Evolutionary conservation across 2,113 vertebrate genomes (phyloP), one percentile per base, ranked within the genome.

Genomic region (Hippolais icterina): DNA sequence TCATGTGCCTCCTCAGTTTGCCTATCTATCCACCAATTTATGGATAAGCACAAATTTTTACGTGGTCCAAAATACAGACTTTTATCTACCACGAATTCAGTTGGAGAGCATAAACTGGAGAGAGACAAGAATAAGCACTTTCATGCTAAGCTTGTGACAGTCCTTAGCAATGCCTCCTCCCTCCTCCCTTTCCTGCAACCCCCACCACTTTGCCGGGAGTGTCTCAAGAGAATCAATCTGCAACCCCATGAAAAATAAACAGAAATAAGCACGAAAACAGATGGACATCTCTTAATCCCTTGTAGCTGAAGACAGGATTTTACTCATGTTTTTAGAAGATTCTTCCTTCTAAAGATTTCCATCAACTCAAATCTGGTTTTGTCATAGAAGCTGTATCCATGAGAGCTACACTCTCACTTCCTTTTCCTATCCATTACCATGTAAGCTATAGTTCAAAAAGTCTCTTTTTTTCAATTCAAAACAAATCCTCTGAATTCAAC

Each of bases 181-280:
- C 29, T 65, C 49, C 74, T 75, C 41, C 57, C 63, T 57, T 50
- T 50, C 27, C 24, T 64, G 15, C 68, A 89, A 52, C 52, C 71
- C 74, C 68, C 77, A 63, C 42, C 54, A 68, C 11, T 68, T 39
- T 37, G 37, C 52, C 78, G 61, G 69, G 35, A 86, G 29, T 12
- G 42, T 63, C 78, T 83, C 66, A 50, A 70, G 71, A 91, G 27
- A 93, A 89, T 90, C 82, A 94, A 42, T 84, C 53, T 80, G 57
- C 90, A 92, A 72, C 35, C 54, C 70, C 59, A 28, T 2, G 2
- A 92, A 97, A 96, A 94, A 93, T 68, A 97, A 95, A 80, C 66
- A 90, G 94, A 96, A 96, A 96, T 94, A 95, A 96, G 68, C 59
- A 96, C 88, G 94, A 97, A 97, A 96, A 19, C 95, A 96, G 95